Conservation (phyloP, 1,140 invertebrate genomes). For the Drosophila nikananu region DNA sequence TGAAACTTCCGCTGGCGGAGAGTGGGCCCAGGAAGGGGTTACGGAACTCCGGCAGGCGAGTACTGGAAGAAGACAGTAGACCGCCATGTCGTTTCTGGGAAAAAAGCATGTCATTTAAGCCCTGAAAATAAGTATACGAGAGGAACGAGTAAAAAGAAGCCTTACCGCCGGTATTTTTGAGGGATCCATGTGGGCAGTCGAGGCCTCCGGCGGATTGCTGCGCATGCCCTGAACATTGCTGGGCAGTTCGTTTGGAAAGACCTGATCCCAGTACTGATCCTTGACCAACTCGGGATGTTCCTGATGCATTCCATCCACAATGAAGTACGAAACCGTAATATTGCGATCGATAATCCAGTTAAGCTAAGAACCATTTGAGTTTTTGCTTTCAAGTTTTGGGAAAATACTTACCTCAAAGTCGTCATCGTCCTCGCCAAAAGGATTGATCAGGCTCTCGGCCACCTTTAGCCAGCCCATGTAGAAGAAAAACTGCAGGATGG, state of each 20-base stretch:
- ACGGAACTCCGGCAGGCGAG: not conserved
- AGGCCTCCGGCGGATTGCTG: conserved; percentile 91
- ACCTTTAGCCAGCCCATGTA: conserved; percentile 96
- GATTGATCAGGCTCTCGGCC: conserved; percentile 92
- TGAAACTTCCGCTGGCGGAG: conserved; percentile 2
- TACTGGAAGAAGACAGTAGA: not conserved
- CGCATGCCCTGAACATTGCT: conserved; percentile 91
- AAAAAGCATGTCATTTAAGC: not conserved
- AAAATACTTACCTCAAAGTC: conserved; percentile 85
- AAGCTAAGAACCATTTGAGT: conserved; percentile 87
- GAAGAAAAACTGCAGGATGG: conserved; percentile 92
- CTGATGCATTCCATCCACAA: conserved; percentile 97
- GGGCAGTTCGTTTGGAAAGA: conserved; percentile 92
- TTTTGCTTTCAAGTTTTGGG: fast-evolving
- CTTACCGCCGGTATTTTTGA: not conserved
- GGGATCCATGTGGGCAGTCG: conserved; percentile 91
- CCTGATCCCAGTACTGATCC: conserved; percentile 96
- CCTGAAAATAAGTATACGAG: not conserved
- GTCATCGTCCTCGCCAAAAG: conserved; percentile 96
- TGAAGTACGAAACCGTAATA: conserved; percentile 94
- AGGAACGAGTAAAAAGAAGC: not conserved
- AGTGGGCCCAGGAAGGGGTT: not conserved
- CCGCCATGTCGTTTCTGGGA: not conserved
- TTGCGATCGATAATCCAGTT: conserved; percentile 96
- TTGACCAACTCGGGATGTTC: conserved; percentile 94